Evolutionary conservation across 2,888 invertebrate species (phyloP).

Genomic region (Erannis defoliaria): DNA sequence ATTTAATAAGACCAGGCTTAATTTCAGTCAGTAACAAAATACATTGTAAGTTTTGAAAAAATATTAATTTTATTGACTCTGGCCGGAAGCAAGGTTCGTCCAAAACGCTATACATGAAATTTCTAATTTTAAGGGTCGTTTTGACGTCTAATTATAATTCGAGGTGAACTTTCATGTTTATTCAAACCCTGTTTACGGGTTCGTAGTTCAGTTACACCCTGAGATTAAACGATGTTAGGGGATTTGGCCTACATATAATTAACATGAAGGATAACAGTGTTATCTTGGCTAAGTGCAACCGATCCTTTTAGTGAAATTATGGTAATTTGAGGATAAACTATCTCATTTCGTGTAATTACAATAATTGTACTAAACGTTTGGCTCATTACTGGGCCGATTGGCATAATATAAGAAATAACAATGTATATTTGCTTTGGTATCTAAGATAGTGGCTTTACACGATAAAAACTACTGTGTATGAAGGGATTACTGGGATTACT

Average conservation of each 20-base stretch:
- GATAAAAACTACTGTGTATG: too few species aligned
- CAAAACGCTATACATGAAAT: slow-evolving; percentile 5
- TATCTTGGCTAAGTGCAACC: slow-evolving; percentile 40
- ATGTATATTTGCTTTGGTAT: too few species aligned
- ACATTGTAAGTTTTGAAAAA: too few species aligned
- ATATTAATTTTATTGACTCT: too few species aligned
- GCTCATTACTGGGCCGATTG: too few species aligned
- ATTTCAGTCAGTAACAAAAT: too few species aligned
- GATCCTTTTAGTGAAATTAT: slow-evolving; percentile 15
- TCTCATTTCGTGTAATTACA: background rate
- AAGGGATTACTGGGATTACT: too few species aligned
- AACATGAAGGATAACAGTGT: slow-evolving; percentile 43
- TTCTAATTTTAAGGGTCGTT: slow-evolving; percentile 48
- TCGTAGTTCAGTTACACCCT: slow-evolving; percentile 43
- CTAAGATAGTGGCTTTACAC: too few species aligned
- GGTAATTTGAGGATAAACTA: slow-evolving; percentile 21
- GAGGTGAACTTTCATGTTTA: slow-evolving; percentile 54
- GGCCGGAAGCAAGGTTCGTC: slow-evolving; percentile 1
- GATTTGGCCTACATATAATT: slow-evolving; percentile 44
- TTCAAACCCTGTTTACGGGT: slow-evolving; percentile 51
- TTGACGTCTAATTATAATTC: slow-evolving; percentile 60
- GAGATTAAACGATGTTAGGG: slow-evolving; percentile 46
- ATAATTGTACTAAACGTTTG: background rate
- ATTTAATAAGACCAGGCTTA: too few species aligned
- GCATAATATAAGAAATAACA: too few species aligned